Percentiles rank a stretch among this genome's conserved stretches.
Conservation (phyloP, 2,797 vertebrate species). For the Podargus strigoides region DNA sequence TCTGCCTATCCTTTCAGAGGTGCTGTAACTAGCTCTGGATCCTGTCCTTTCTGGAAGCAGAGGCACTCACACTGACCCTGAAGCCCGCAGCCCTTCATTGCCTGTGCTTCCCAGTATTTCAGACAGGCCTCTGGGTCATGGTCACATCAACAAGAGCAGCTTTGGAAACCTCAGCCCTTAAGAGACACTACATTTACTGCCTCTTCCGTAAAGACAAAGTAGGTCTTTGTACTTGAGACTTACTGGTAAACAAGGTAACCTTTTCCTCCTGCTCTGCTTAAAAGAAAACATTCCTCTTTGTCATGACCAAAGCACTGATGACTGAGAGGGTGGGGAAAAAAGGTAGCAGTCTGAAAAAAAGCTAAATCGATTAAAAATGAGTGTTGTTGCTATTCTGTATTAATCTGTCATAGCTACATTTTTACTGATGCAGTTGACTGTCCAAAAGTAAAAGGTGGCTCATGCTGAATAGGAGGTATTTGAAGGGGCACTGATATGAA, state of each 20-base stretch:
- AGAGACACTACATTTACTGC: not conserved
- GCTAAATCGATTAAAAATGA: not conserved
- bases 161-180: slow-evolving; percentile 4
- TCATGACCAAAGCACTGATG: not conserved
- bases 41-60: not conserved
- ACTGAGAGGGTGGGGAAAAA: not conserved
- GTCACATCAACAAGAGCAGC: not conserved
- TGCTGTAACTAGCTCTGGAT: not conserved
- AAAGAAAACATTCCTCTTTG: not conserved
- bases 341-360: not conserved
- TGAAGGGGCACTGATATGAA: accelerated
- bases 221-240: slow-evolving; percentile 21
- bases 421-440: not conserved
- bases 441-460: not conserved
- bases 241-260: slow-evolving; percentile 31
- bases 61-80: not conserved
- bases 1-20: not conserved
- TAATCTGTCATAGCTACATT: not conserved
- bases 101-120: not conserved
- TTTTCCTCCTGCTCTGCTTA: not conserved
- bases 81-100: not conserved
- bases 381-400: accelerated
- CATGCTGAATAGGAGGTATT: not conserved
- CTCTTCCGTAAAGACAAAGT: slow-evolving; percentile 3
- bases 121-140: not conserved